Evolutionary conservation across 2,888 invertebrate species (phyloP), one percentile per base, ranked within the genome.

Genomic region (Melangyna quadrimaculata): DNA sequence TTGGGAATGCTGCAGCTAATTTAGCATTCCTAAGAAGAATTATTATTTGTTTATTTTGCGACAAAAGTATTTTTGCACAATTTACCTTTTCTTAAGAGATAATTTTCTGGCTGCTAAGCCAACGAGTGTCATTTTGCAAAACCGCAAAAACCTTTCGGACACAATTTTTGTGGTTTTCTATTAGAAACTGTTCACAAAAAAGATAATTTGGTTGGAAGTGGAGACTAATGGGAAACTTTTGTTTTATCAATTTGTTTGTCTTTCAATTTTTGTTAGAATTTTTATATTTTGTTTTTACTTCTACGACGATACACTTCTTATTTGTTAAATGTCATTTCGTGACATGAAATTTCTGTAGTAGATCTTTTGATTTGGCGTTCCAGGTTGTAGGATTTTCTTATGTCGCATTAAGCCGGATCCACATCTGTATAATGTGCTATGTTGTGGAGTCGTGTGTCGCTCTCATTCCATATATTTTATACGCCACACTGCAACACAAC

Each of bases 1-100:
- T 95, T 0, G 96, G 96, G 91, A 95, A 95, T 0, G 94, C 94
- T 17, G 94, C 93, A 37, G 94, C 94, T 89, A 95, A 92, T 82
- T 94, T 94, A 71, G 93, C 94, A 89, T 93, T 93, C 88, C 94
- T 94, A 88, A 9, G 88, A 87, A 22, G 78, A 12, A 22, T 59
- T 24, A n/a, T 19, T 29, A 7, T 5, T 32, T 45, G n/a, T 35
- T 3, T 10, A 29, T 17, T 32, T 32, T 14, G 7, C 12, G 0
- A 19, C 7, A 35, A 3, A 69, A 24, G 3, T 29, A 17, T 48
- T 17, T n/a, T 17, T 3, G 1, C 12, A 71, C 17, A 8, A 59
- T 24, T 19, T 14, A 92, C 92, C 90, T 89, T 74, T 91, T 91
- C 59, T 91, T 92, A 40, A 90, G 88, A 9, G 91, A 91, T n/a